These are phyloP conservation scores for Archips crataeganus DNA, from an alignment of 2,888 invertebrate species.

Conservation along the genomic window DNA sequence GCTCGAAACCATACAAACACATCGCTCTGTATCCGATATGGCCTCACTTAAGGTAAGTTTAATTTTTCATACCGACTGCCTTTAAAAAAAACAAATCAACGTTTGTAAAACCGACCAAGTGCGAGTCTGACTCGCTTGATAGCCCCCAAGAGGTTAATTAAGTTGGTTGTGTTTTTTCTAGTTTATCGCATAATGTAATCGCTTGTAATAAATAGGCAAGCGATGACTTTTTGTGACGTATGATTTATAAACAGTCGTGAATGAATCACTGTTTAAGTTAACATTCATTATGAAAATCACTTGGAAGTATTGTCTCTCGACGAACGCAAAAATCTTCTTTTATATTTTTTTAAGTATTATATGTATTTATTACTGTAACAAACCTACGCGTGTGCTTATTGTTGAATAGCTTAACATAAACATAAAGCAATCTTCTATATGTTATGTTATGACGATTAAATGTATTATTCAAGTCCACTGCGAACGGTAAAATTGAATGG, in stretches of 20 bases:
- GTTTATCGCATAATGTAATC: background rate
- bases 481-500: constrained; percentile 38
- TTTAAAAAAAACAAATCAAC: no score
- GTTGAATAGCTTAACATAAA: constrained; percentile 10
- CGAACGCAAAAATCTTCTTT: background rate
- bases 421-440: constrained; percentile 34
- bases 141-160: constrained; percentile 10
- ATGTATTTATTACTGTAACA: background rate
- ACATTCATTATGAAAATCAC: constrained; percentile 7
- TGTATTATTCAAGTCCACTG: constrained; percentile 36
- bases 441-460: constrained; percentile 33
- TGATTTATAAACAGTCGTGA: constrained; percentile 16
- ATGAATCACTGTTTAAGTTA: constrained; percentile 24
- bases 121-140: background rate
- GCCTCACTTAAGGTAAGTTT: constrained; percentile 97
- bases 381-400: background rate
- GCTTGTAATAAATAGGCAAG: constrained; percentile 24
- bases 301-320: constrained; percentile 29
- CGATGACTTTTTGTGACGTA: constrained; percentile 29
- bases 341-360: background rate
- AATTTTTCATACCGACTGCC: background rate
- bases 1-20: constrained; percentile 99
- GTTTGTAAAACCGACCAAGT: no score
- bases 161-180: constrained; percentile 1
- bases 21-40: constrained; percentile 99